Conservation (phyloP, 2,797 vertebrate genomes). For the Ambastaia sidthimunki region DNA sequence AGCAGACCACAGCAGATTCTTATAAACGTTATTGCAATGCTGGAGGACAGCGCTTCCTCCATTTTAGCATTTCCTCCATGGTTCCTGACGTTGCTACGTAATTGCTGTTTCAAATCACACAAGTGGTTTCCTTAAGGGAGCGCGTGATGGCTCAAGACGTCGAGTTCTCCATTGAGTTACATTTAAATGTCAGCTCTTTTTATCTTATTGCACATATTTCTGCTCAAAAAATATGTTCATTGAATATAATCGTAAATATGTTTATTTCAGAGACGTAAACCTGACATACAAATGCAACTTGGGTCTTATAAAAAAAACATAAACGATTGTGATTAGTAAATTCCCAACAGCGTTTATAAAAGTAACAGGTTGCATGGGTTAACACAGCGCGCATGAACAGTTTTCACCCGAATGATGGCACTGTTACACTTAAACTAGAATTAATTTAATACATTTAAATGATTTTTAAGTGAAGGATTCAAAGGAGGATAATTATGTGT, state of each 20-base stretch:
- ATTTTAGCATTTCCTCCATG: background rate
- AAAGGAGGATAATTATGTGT: background rate
- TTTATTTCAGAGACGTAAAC: background rate
- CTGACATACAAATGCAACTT: background rate
- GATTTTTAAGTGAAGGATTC: background rate
- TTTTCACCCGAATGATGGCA: background rate
- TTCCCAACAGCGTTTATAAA: background rate
- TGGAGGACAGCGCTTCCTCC: background rate
- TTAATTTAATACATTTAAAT: background rate
- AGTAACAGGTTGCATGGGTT: background rate
- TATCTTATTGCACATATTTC: background rate
- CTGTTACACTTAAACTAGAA: background rate
- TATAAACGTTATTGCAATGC: background rate
- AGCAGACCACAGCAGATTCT: too few species aligned
- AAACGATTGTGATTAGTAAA: conserved; percentile 14
- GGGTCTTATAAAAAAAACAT: too few species aligned
- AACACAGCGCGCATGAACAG: background rate
- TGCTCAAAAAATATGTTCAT: background rate
- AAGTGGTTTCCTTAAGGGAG: conserved; percentile 3
- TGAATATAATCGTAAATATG: background rate
- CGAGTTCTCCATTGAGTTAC: background rate
- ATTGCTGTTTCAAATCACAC: background rate
- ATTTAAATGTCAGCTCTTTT: background rate
- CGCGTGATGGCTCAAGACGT: background rate
- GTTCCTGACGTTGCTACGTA: background rate